Evolutionary conservation across 2,888 invertebrate species (phyloP).

Genomic region (Agrilus mali): DNA sequence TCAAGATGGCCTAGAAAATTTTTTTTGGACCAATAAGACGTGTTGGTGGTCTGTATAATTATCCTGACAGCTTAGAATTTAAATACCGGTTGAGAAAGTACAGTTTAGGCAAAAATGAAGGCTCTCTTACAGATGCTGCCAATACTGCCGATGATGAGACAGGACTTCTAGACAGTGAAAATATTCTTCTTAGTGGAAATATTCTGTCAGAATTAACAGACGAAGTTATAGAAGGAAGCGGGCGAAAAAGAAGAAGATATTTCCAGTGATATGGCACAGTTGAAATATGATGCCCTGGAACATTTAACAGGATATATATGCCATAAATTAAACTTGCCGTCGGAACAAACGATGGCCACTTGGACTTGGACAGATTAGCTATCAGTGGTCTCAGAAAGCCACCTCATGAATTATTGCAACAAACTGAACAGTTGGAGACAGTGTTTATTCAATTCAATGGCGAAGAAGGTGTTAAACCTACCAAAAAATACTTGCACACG

Average conservation of each 20-base stretch:
- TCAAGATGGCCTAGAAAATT: conserved; percentile 16
- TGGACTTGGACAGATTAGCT: conserved; percentile 11
- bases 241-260: too few species aligned
- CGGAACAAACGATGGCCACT: too few species aligned
- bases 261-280: conserved; percentile 5
- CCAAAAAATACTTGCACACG: conserved; percentile 5
- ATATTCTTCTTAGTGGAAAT: too few species aligned
- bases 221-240: too few species aligned
- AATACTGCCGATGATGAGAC: conserved; percentile 9
- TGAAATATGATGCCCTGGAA: conserved; percentile 14
- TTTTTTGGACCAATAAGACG: too few species aligned
- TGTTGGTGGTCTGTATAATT: conserved; percentile 14
- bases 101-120: conserved; percentile 12
- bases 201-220: too few species aligned
- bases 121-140: conserved; percentile 4
- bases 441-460: conserved; percentile 7
- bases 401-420: conserved; percentile 7
- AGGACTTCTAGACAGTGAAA: too few species aligned
- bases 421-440: conserved; percentile 8
- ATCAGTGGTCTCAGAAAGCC: conserved; percentile 14
- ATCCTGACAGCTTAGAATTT: conserved; percentile 15
- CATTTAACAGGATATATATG: conserved; percentile 16
- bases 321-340: conserved; percentile 5
- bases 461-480: conserved; percentile 2
- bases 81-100: conserved; percentile 15